phyloP scores from a whole-genome alignment of 2,113 vertebrate genomes.

The Siniperca chuatsi region DNA sequence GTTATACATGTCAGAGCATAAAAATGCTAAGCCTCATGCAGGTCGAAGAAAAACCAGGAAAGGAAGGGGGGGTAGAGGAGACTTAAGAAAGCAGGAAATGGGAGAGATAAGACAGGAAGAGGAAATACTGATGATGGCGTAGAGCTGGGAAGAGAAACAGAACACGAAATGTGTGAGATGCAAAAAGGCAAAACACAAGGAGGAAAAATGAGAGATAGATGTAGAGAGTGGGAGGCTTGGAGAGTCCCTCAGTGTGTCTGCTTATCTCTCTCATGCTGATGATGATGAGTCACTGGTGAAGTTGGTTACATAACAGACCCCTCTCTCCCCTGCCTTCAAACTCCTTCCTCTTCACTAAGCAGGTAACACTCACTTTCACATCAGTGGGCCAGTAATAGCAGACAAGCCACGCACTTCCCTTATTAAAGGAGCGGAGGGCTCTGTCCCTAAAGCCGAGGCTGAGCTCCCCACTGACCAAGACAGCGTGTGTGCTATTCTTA shows the following conservation, averaged over 20 bases:
- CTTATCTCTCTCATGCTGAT: constrained; percentile 78
- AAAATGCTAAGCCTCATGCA: constrained; percentile 35
- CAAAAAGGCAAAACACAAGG: constrained; percentile 56
- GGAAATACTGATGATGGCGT: constrained; percentile 21
- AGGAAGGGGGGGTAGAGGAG: constrained; percentile 22
- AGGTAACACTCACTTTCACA: constrained; percentile 74
- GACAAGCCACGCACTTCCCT: constrained; percentile 44
- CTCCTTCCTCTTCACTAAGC: constrained; percentile 80
- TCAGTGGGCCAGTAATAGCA: constrained; percentile 67
- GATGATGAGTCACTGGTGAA: constrained; percentile 82
- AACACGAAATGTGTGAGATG: constrained; percentile 34
- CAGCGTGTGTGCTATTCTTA: constrained; percentile 63
- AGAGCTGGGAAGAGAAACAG: constrained; percentile 13
- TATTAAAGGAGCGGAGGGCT: constrained; percentile 47
- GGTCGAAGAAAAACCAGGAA: constrained; percentile 11
- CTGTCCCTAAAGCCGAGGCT: constrained; percentile 44
- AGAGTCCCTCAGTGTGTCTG: constrained; percentile 76
- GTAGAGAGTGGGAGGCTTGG: constrained; percentile 71
- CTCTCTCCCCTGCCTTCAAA: constrained; percentile 60
- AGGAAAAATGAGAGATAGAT: constrained; percentile 62
- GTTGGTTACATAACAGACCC: constrained; percentile 78
- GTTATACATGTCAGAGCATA: constrained; percentile 29
- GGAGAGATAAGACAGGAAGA: constrained; percentile 25
- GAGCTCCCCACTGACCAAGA: constrained; percentile 43
- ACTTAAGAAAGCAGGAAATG: constrained; percentile 32